Evolutionary conservation across 2,797 vertebrate genomes (phyloP).

Genomic region (Gymnodraco acuticeps): DNA sequence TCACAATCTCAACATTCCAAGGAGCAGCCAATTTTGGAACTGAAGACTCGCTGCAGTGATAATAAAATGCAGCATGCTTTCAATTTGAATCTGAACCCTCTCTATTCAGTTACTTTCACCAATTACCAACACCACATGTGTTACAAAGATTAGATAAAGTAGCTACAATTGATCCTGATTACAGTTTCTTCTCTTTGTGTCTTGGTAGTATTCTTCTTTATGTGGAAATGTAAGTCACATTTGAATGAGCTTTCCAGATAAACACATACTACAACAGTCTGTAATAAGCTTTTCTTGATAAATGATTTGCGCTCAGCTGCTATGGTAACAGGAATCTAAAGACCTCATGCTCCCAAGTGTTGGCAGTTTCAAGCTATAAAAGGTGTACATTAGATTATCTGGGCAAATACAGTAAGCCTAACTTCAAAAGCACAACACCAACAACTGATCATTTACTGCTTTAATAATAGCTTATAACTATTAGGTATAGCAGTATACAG

Average conservation of each 20-base stretch:
- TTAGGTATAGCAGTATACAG: background rate
- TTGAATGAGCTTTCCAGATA: slow-evolving; percentile 7
- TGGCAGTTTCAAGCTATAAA: background rate
- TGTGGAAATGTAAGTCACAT: slow-evolving; percentile 22
- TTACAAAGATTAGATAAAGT: slow-evolving; percentile 12
- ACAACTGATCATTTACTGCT: background rate
- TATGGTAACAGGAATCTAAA: slow-evolving; percentile 53
- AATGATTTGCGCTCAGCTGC: slow-evolving; percentile 30
- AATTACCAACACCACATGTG: slow-evolving; percentile 1
- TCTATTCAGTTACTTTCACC: slow-evolving; percentile 25
- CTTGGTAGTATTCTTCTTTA: slow-evolving; percentile 5
- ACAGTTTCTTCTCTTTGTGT: slow-evolving; percentile 13
- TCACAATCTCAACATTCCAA: slow-evolving; percentile 44
- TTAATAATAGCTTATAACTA: too few relatives aligned
- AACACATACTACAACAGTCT: slow-evolving; percentile 21
- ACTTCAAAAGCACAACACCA: background rate
- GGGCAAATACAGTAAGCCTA: background rate
- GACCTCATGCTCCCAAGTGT: slow-evolving; percentile 16
- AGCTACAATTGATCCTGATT: background rate
- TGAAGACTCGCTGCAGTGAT: slow-evolving; percentile 22
- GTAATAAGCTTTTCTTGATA: slow-evolving; percentile 37
- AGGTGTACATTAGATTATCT: slow-evolving; percentile 23
- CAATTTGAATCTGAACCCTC: slow-evolving; percentile 32
- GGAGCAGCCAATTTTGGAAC: slow-evolving; percentile 20
- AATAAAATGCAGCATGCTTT: slow-evolving; percentile 51